Evolutionary conservation across 2,113 vertebrate genomes (phyloP).

Genomic region (Hyla sarda): DNA sequence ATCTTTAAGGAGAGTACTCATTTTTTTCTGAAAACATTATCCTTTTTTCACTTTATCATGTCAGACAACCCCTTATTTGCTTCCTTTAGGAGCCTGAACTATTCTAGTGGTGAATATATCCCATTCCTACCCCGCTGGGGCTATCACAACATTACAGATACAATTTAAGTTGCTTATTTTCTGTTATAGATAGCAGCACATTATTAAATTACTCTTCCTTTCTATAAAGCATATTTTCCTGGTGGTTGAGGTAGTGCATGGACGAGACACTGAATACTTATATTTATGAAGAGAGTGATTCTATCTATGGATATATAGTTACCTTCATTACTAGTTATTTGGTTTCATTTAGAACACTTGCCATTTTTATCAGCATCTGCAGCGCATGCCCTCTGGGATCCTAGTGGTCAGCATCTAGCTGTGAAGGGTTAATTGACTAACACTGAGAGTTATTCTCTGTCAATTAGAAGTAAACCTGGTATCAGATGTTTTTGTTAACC

Average conservation of each 20-base stretch:
- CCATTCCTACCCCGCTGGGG: no score
- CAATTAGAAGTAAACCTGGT: not conserved
- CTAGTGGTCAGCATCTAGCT: not conserved
- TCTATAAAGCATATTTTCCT: not conserved
- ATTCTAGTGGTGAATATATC: no score
- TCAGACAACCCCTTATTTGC: no score
- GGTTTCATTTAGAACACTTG: not conserved
- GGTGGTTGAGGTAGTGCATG: not conserved
- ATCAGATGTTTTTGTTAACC: not conserved
- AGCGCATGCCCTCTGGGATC: not conserved
- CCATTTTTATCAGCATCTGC: not conserved
- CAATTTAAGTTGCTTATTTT: not conserved
- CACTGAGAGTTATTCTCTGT: not conserved
- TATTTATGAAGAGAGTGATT: not conserved
- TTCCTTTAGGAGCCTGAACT: no score
- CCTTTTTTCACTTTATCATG: no score
- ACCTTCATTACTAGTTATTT: not conserved
- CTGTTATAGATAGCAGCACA: not conserved
- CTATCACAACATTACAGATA: not conserved
- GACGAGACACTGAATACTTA: not conserved
- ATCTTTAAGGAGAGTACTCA: no score
- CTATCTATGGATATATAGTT: not conserved
- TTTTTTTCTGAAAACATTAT: no score
- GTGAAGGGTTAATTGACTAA: slow-evolving; percentile 7
- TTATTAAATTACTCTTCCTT: not conserved